Conservation (phyloP, 2,113 vertebrate genomes). For the Ceratotherium simum region DNA sequence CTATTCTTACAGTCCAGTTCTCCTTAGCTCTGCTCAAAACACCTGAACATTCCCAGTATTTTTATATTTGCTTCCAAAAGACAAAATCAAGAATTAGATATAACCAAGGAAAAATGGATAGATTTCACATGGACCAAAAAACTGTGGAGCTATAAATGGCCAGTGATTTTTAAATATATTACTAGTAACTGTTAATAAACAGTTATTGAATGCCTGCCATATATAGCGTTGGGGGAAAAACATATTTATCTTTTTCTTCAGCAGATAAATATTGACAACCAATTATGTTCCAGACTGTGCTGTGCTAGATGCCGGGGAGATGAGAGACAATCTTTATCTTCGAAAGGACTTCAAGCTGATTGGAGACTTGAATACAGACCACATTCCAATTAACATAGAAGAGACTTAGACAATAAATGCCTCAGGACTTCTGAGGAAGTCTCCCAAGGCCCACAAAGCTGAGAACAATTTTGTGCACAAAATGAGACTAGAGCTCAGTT, state of each 20-base stretch:
- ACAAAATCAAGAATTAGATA: slow-evolving; percentile 48
- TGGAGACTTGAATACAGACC: background rate
- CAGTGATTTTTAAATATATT: background rate
- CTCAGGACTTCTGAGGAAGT: background rate
- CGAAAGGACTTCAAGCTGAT: background rate
- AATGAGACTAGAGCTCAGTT: background rate
- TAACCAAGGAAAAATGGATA: background rate
- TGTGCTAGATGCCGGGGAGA: background rate
- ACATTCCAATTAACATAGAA: background rate
- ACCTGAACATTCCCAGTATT: background rate
- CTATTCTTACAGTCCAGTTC: background rate
- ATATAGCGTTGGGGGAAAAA: background rate
- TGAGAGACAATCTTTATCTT: background rate
- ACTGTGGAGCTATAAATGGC: background rate
- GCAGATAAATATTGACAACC: background rate
- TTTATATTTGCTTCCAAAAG: slow-evolving; percentile 14
- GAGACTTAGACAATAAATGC: background rate
- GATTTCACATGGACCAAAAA: background rate
- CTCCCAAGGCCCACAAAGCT: background rate
- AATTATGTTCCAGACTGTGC: background rate
- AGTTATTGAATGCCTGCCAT: background rate
- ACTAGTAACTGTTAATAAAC: background rate
- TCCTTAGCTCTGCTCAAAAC: background rate
- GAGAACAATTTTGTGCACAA: background rate
- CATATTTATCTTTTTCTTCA: background rate